These are phyloP conservation scores for Cantharis nigra DNA, from an alignment of 2,888 invertebrate genomes.

Conservation along the genomic window DNA sequence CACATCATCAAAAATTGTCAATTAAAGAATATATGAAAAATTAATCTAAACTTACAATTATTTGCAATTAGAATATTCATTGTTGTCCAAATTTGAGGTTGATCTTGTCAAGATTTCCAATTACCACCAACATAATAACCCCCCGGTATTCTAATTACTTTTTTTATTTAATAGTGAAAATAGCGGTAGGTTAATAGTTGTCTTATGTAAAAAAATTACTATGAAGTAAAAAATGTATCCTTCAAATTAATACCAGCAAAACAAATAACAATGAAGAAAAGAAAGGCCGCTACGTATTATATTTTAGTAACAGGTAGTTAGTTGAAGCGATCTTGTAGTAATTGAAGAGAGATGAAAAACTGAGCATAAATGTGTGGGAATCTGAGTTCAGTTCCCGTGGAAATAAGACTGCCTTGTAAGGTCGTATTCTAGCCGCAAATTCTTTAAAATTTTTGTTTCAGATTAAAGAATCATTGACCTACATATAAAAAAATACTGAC, in stretches of 20 bases:
- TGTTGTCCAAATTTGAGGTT: neutral
- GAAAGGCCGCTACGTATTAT: constrained; percentile 12
- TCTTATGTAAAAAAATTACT: neutral
- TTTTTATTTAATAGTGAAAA: neutral
- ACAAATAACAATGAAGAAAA: constrained; percentile 3
- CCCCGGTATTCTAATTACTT: neutral
- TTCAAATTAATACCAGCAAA: constrained; percentile 3
- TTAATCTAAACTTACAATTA: neutral
- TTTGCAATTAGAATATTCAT: neutral
- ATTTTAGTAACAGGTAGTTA: constrained; percentile 17
- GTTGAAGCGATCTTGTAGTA: neutral
- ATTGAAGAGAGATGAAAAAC: constrained; percentile 16
- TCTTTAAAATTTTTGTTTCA: constrained; percentile 9
- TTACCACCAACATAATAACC: neutral
- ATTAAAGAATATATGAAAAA: neutral
- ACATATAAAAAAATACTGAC: constrained; percentile 38
- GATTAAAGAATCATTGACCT: neutral
- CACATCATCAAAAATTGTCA: neutral
- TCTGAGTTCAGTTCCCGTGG: constrained; percentile 32
- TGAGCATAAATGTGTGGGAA: constrained; percentile 35
- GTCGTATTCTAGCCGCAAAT: constrained; percentile 29
- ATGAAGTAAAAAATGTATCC: neutral
- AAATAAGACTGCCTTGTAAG: constrained; percentile 39
- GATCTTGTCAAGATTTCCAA: neutral
- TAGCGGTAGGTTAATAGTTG: neutral